These are phyloP conservation scores for Formica exsecta DNA, from an alignment of 1,140 invertebrate species.

Conservation along the genomic window DNA sequence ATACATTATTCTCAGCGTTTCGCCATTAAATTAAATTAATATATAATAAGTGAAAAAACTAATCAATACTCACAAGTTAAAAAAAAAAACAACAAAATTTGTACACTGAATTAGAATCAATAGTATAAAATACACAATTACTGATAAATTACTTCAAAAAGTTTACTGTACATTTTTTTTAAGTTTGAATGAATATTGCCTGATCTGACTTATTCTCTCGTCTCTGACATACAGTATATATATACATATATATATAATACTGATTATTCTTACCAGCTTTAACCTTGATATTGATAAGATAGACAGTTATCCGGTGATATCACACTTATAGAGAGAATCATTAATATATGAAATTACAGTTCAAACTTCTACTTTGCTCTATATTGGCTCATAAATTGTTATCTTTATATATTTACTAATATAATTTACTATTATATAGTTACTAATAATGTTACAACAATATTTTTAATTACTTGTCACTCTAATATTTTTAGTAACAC, in stretches of 20 bases:
- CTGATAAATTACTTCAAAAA: slow-evolving; percentile 2
- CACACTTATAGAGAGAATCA: slow-evolving; percentile 13
- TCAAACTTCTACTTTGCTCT: neutral
- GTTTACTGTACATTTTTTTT: neutral
- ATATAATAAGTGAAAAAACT: neutral
- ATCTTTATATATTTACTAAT: neutral
- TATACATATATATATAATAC: slow-evolving; percentile 1
- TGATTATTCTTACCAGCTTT: slow-evolving; percentile 8
- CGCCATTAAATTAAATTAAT: no score
- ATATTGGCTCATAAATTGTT: neutral
- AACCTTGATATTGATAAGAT: slow-evolving; percentile 53
- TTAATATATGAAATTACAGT: slow-evolving; percentile 6
- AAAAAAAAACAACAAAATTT: neutral
- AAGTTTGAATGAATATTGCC: neutral
- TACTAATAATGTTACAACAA: neutral
- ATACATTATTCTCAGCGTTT: no score
- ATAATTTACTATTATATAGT: no score
- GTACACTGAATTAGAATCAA: neutral
- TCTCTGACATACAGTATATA: neutral
- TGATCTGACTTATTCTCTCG: neutral
- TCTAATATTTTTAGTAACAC: neutral
- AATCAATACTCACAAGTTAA: neutral
- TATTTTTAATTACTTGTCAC: neutral
- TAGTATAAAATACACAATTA: neutral
- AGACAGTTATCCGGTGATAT: slow-evolving; percentile 50